Evolutionary conservation across 2,888 invertebrate species (phyloP), one percentile per base, ranked within the genome.

Genomic region (Synergus itoensis): DNA sequence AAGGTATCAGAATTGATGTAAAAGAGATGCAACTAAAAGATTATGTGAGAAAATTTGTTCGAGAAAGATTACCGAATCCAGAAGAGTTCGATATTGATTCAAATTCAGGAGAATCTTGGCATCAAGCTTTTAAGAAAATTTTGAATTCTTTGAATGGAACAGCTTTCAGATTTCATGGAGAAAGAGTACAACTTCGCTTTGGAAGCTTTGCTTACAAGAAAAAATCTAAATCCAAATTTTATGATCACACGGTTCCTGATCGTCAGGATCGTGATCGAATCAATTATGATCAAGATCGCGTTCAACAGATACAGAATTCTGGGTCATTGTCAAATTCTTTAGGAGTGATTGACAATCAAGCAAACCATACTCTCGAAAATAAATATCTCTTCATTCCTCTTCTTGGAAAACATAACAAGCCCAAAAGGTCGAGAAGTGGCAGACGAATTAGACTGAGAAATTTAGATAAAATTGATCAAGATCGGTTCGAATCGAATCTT

Each of bases 161-260:
- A n/a, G 36, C 16, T 3, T n/a, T 73, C 16, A 53, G 12, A 36
- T 53, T 73, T 53, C 73, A 73, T 53, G 73, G 53, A 0, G 48
- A 73, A 53, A 53, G 18, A 40, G 48, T 73, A 11, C 11, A 53
- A 53, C 48, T 73, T 48, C n/a, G 28, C 4, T 8, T 73, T n/a
- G 73, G n/a, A 53, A 73, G 73, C 36, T 73, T 73, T 40, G 73
- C 11, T n/a, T 73, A 53, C 9, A 73, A 69, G 16, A 69, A 60
- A 9, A 21, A 60, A 21, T 18, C 18, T 21, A 60, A 21, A 60
- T n/a, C 60, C 9, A 21, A 21, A 21, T 18, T 12, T 8, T 2
- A 53, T 53, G n/a, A n/a, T 53, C n/a, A n/a, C 8, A n/a, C 53
- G 14, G 5, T 14, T n/a, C 16, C 2, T n/a, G n/a, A n/a, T n/a